A percentile compares a stretch with the other conserved stretches of the same genome.
Evolutionary conservation across 2,113 vertebrate species (phyloP).

Genomic region (Nycticryphes semicollaris): DNA sequence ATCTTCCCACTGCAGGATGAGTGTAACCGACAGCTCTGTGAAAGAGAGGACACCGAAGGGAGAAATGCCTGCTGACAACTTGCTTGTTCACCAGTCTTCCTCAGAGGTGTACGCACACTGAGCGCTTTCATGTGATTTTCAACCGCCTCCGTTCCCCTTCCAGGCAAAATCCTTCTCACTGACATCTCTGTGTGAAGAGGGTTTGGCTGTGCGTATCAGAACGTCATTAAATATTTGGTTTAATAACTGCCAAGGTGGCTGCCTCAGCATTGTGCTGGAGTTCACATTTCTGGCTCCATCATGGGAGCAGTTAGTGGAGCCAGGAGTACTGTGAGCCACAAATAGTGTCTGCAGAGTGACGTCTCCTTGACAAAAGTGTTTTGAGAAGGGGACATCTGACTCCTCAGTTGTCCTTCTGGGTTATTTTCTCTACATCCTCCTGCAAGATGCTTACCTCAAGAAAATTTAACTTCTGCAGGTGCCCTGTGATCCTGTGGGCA

Average conservation of each 20-base stretch:
- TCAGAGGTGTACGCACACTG: background rate
- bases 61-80: conserved; percentile 2
- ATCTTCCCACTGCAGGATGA: background rate
- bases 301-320: background rate
- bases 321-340: background rate
- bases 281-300: background rate
- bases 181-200: background rate
- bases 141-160: background rate
- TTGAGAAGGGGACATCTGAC: background rate
- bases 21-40: background rate
- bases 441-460: background rate
- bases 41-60: background rate
- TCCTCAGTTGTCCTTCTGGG: background rate
- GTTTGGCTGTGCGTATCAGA: background rate
- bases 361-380: background rate
- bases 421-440: background rate
- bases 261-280: background rate
- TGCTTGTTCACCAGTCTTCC: background rate
- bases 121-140: background rate
- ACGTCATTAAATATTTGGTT: conserved; percentile 8
- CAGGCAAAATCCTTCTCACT: background rate
- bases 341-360: background rate
- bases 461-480: background rate
- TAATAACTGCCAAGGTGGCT: background rate
- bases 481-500: rapidly evolving